Evolutionary conservation across 2,113 vertebrate species (phyloP).

Genomic region (Electrona antarctica): DNA sequence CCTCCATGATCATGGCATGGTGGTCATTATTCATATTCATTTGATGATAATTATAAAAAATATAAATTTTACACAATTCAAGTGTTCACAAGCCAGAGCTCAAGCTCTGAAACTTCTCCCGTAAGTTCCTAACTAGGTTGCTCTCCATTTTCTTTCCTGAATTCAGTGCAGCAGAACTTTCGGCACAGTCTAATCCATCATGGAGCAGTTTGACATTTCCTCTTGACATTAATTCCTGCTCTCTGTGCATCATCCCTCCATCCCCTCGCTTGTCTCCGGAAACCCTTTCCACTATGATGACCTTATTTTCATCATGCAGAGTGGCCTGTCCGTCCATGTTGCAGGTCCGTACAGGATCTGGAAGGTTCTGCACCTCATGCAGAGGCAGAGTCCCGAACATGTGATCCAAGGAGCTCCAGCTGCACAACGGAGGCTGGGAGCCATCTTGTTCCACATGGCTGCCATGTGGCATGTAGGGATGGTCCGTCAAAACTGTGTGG

Average conservation of each 20-base stretch:
- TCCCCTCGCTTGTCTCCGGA: background rate
- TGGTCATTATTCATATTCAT: conserved; percentile 9
- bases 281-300: conserved; percentile 79
- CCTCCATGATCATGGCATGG: conserved; percentile 3
- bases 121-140: conserved; percentile 87
- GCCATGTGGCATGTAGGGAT: background rate
- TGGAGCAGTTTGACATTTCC: conserved; percentile 44
- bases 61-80: conserved; percentile 11
- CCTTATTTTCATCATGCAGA: conserved; percentile 72
- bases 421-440: conserved; percentile 59
- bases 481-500: conserved; percentile 31
- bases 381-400: conserved; percentile 54
- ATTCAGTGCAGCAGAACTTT: conserved; percentile 29
- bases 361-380: conserved; percentile 59
- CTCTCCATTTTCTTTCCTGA: conserved; percentile 59
- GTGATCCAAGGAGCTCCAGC: conserved; percentile 75
- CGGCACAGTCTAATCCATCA: conserved; percentile 40
- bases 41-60: conserved; percentile 16
- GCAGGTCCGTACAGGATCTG: conserved; percentile 42
- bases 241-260: conserved; percentile 20
- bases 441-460: conserved; percentile 39
- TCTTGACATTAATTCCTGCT: conserved; percentile 52
- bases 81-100: conserved; percentile 75
- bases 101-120: conserved; percentile 91
- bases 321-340: conserved; percentile 71